Conservation (phyloP, 2,888 invertebrate genomes). For the Phaonia tiefii region DNA sequence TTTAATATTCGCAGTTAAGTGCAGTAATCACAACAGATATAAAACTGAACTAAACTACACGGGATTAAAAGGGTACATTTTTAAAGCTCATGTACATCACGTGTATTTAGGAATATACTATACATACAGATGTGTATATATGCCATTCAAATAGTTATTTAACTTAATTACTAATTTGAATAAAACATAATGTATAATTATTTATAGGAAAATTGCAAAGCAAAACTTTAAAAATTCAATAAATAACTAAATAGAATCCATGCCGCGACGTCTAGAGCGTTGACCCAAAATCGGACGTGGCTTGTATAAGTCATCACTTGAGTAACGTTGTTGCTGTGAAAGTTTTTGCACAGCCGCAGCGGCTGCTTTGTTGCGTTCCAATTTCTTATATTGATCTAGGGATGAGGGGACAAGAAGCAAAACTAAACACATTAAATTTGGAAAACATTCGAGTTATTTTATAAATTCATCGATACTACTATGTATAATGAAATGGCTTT, state of each 20-base stretch:
- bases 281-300: constrained; percentile 84
- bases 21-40: too few species aligned
- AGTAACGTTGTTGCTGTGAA: constrained; percentile 83
- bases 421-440: too few species aligned
- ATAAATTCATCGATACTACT: constrained; percentile 3
- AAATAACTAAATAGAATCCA: constrained; percentile 65
- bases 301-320: constrained; percentile 87
- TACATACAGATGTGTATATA: neutral
- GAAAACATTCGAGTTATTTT: too few species aligned
- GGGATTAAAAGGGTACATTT: neutral
- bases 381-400: constrained; percentile 49
- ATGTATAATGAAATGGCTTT: too few species aligned
- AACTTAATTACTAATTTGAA: too few species aligned
- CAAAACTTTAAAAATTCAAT: neutral
- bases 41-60: too few species aligned
- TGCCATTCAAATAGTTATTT: constrained; percentile 20
- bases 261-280: constrained; percentile 81
- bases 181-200: constrained; percentile 6
- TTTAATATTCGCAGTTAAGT: too few species aligned
- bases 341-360: constrained; percentile 66
- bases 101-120: too few species aligned
- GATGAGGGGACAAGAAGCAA: constrained; percentile 11
- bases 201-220: neutral
- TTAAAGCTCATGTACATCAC: neutral
- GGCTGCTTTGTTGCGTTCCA: constrained; percentile 52